Conservation (phyloP, 2,888 invertebrate species). For the Listrodromus nycthemerus region DNA sequence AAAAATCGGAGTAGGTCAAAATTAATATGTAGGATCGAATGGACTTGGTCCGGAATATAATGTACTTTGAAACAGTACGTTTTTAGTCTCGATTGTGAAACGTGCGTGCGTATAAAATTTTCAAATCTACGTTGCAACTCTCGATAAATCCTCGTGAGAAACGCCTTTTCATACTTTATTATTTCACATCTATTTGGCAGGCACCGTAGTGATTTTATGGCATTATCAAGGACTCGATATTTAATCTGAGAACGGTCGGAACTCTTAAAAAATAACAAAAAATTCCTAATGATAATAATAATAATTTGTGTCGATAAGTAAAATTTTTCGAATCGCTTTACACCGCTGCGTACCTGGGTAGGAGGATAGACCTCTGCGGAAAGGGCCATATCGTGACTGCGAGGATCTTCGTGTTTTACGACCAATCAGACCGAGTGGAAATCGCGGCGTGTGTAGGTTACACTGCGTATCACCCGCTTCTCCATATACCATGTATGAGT, state of each 20-base stretch:
- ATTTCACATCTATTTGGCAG: neutral
- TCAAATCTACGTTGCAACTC: too few species aligned
- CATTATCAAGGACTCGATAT: neutral
- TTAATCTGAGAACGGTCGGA: neutral
- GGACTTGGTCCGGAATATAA: neutral
- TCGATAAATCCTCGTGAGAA: neutral
- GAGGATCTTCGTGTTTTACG: slow-evolving; percentile 53
- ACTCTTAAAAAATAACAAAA: too few species aligned
- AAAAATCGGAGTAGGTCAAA: neutral
- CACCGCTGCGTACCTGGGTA: neutral
- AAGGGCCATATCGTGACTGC: slow-evolving; percentile 7
- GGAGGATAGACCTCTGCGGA: neutral
- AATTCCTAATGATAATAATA: neutral
- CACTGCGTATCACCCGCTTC: neutral
- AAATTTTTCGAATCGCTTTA: neutral
- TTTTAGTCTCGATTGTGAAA: neutral
- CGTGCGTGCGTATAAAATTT: too few species aligned
- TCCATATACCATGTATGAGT: neutral
- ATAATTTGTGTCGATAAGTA: neutral
- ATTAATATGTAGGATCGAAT: neutral
- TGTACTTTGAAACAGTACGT: neutral
- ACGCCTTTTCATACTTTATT: neutral
- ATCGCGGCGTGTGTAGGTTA: slow-evolving; percentile 26
- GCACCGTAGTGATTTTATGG: neutral
- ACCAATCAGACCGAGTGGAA: slow-evolving; percentile 66